Base-by-base conservation (phyloP, 2,888 invertebrate genomes). In the Villa cingulata region DNA sequence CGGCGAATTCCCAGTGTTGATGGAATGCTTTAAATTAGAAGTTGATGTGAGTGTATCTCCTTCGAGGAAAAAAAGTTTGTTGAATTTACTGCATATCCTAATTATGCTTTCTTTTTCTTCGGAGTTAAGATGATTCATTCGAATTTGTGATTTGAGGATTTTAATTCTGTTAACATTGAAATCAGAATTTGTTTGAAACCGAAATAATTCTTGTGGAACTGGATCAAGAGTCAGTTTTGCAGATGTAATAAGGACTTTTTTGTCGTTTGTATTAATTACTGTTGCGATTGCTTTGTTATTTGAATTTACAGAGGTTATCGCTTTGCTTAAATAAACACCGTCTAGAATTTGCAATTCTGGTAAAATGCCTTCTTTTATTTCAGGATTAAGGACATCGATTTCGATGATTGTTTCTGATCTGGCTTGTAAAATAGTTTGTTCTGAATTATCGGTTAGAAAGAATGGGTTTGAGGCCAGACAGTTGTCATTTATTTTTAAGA, bases 41-140 rank as follows among this genome's bases (percentile, higher is more conserved):
- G 47, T 51, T n/a, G 29, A n/a, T 2, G 48, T 32, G 10, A 51
- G 34, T 4, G 44, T 20, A 15, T 49, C 49, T 10, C 42, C 48
- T 18, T 48, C 41, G 10, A 48, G 40, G 12, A 38, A 38, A 46
- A 43, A 48, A 7, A 51, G 12, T 32, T 51, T 43, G 32, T 46
- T 48, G 29, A 37, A 50, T 38, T 50, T 37, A 12, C 37, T 23
- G 16, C 47, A 50, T 19, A 45, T 50, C 17, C 16, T 37, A 4
- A 43, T 36, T 9, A 47, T 41, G 12, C 43, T 37, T 16, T 44
- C 36, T 32, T 42, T 38, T 45, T 51, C 45, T 51, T 62, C 60
- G 1, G 42, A 7, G 42, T 61, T 62, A 38, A 58, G 51, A 47
- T 54, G 52, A 20, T 49, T 46, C 19, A 45, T 32, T 37, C 50